Percentiles rank a stretch among this genome's conserved stretches.
Conservation (phyloP, 2,113 vertebrate species). For the Stigmatopora argus region DNA sequence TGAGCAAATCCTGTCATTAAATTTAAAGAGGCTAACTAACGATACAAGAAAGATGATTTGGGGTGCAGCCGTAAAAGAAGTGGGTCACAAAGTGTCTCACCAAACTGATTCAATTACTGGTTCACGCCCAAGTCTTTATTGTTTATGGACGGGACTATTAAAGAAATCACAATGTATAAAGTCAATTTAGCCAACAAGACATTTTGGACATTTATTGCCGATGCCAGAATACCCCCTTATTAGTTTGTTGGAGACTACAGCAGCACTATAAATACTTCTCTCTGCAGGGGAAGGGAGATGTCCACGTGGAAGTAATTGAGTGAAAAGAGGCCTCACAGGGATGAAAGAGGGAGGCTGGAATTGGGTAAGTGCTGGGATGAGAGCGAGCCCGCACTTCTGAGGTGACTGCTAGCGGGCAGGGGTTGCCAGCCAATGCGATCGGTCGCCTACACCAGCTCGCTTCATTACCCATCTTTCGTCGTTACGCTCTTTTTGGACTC, state of each 20-base stretch:
- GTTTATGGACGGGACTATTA: background rate
- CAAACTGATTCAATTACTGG: background rate
- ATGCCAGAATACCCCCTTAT: conserved; percentile 7
- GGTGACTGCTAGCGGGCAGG: conserved; percentile 20
- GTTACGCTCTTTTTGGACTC: conserved; percentile 8
- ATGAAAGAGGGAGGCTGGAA: conserved; percentile 3
- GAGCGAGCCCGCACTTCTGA: conserved; percentile 9
- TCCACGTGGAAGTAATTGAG: conserved; percentile 44
- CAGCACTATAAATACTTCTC: conserved; percentile 22
- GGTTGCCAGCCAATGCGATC: conserved; percentile 23
- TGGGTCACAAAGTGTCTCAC: background rate
- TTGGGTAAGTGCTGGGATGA: background rate
- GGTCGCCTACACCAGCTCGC: conserved; percentile 5
- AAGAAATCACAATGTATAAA: background rate
- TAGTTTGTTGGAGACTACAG: conserved; percentile 12
- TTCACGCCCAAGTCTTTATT: background rate
- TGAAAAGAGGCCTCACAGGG: conserved; percentile 37
- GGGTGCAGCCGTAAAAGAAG: background rate
- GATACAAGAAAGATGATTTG: background rate
- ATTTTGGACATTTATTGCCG: conserved; percentile 12
- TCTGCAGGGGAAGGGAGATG: conserved; percentile 17
- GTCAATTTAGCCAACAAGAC: background rate
- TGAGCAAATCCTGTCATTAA: background rate
- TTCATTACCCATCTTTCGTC: conserved; percentile 11
- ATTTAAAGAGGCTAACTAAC: background rate